phyloP scores from a whole-genome alignment of 2,113 vertebrate genomes.

The Callithrix jacchus region DNA sequence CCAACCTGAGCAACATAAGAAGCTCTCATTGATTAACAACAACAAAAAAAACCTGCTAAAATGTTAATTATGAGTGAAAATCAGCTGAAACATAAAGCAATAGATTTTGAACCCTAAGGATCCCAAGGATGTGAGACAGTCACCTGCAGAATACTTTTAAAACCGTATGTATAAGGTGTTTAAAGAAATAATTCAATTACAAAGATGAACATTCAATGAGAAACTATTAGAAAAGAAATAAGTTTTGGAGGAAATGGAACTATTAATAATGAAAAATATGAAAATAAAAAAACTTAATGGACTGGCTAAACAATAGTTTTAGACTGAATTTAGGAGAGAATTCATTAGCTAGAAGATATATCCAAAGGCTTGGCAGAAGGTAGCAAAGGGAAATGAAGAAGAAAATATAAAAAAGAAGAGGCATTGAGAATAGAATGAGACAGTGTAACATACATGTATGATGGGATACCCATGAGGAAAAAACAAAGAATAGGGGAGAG shows the following conservation, averaged over 20 bases:
- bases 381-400: neutral
- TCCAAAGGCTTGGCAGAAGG: neutral
- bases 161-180: neutral
- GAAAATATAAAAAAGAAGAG: neutral
- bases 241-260: neutral
- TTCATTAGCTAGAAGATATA: neutral
- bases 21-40: too few relatives aligned
- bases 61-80: neutral
- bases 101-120: neutral
- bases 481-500: neutral
- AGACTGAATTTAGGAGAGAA: neutral
- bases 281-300: neutral
- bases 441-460: neutral
- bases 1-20: too few relatives aligned
- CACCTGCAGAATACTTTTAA: neutral
- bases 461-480: neutral
- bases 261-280: neutral
- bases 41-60: neutral
- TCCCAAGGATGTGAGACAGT: neutral
- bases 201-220: neutral
- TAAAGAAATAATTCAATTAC: neutral
- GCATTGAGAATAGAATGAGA: neutral
- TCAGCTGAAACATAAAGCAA: neutral
- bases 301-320: neutral
- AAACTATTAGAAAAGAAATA: neutral